Percentiles rank a stretch among this genome's conserved stretches.
phyloP scores from a whole-genome alignment of 2,888 invertebrate species.

The Cantharis nigra region DNA sequence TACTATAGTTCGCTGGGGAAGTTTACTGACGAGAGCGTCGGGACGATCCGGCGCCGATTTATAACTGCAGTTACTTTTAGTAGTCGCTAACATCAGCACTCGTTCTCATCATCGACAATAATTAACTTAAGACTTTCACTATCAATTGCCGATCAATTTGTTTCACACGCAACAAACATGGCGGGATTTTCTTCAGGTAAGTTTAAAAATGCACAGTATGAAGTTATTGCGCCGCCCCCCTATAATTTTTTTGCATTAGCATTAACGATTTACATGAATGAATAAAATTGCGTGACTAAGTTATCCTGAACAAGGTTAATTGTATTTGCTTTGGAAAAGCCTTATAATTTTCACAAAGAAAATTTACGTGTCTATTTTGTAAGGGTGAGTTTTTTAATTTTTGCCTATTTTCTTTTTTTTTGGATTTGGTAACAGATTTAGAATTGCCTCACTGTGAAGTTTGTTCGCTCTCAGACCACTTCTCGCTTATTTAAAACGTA shows the following conservation, averaged over 20 bases:
- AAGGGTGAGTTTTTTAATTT: neutral
- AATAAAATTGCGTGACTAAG: neutral
- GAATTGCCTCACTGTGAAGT: neutral
- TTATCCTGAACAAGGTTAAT: neutral
- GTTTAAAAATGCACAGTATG: neutral
- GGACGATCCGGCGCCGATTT: constrained; percentile 57
- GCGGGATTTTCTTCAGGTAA: neutral
- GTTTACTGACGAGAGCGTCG: constrained; percentile 50
- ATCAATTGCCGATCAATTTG: neutral
- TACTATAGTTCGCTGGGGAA: constrained; percentile 35
- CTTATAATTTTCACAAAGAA: neutral
- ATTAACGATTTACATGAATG: neutral
- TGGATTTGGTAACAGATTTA: neutral
- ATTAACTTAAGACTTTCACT: neutral
- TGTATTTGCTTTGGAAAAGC: neutral
- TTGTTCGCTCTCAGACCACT: neutral
- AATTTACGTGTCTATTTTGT: neutral
- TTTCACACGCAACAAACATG: neutral
- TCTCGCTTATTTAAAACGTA: neutral
- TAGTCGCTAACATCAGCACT: constrained; percentile 42
- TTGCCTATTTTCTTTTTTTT: neutral
- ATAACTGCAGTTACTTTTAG: constrained; percentile 34
- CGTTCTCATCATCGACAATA: neutral
- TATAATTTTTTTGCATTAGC: neutral
- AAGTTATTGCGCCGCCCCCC: neutral